Conservation (phyloP, 2,888 invertebrate species). For the Odontocolon sp. region DNA sequence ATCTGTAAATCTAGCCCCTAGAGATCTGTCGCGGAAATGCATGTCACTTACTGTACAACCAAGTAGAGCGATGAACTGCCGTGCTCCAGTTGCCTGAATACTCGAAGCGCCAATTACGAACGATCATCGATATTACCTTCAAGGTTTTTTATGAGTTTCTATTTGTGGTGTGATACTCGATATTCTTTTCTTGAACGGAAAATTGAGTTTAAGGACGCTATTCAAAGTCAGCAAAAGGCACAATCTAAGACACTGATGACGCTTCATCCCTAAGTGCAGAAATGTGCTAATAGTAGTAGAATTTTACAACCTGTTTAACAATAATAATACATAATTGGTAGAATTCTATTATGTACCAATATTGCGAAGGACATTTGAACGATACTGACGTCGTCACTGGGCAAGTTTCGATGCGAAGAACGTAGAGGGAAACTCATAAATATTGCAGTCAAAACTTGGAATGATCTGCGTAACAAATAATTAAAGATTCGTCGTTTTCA, state of each 20-base stretch:
- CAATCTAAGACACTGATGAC: no score
- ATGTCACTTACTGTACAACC: not conserved
- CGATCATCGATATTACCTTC: not conserved
- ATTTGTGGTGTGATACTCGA: not conserved
- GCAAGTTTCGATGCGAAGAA: no score
- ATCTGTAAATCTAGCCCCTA: no score
- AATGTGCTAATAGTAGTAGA: not conserved
- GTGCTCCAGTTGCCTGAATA: constrained; percentile 6
- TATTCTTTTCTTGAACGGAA: not conserved
- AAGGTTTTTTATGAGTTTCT: not conserved
- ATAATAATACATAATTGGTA: no score
- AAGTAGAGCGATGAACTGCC: not conserved
- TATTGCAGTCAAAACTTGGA: no score
- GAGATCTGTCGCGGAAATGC: not conserved
- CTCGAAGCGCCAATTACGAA: not conserved
- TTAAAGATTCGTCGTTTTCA: not conserved
- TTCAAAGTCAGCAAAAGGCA: not conserved
- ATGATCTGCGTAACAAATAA: not conserved
- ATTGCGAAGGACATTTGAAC: no score
- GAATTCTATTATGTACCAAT: no score
- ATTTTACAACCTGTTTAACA: constrained; percentile 6
- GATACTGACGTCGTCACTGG: no score
- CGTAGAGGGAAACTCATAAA: no score
- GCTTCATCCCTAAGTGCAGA: not conserved
- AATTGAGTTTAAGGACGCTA: constrained; percentile 40